Evolutionary conservation across 2,888 invertebrate genomes (phyloP).

Genomic region (Agonopterix heracliana): DNA sequence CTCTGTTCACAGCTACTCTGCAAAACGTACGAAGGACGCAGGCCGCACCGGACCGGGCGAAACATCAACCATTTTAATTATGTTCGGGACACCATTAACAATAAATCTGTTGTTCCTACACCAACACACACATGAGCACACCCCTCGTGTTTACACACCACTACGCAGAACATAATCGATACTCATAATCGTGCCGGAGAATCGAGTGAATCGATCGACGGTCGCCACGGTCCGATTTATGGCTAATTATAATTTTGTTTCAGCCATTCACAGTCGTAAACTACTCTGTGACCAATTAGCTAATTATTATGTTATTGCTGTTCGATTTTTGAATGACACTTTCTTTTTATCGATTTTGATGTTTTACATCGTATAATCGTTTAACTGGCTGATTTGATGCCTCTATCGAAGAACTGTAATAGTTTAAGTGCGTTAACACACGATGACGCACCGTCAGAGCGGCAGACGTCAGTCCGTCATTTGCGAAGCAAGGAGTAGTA

Average conservation of each 20-base stretch:
- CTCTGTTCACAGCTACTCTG: conserved; percentile 33
- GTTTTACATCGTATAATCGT: too few relatives aligned
- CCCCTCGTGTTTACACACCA: conserved; percentile 6
- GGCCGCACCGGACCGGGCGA: conserved; percentile 57
- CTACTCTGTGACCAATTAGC: conserved; percentile 62
- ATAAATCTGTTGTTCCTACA: conserved; percentile 69
- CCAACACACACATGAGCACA: conserved; percentile 24
- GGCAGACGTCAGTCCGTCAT: too few relatives aligned
- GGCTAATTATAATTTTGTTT: conserved; percentile 61
- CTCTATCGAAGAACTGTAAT: too few relatives aligned
- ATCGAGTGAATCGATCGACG: conserved; percentile 40
- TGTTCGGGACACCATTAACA: conserved; percentile 74
- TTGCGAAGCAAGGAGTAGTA: too few relatives aligned
- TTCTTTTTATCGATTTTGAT: background rate
- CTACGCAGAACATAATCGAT: conserved; percentile 11
- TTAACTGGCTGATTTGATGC: too few relatives aligned
- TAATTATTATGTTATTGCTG: conserved; percentile 46
- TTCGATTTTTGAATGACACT: conserved; percentile 11
- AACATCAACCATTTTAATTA: conserved; percentile 76
- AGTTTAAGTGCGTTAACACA: too few relatives aligned
- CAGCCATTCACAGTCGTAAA: conserved; percentile 55
- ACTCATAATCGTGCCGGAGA: conserved; percentile 38
- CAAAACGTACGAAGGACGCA: conserved; percentile 40
- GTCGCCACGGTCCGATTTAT: conserved; percentile 59
- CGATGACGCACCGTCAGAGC: too few relatives aligned